Base-by-base conservation (phyloP, 2,888 invertebrate genomes). In the Drosophila siamana region DNA sequence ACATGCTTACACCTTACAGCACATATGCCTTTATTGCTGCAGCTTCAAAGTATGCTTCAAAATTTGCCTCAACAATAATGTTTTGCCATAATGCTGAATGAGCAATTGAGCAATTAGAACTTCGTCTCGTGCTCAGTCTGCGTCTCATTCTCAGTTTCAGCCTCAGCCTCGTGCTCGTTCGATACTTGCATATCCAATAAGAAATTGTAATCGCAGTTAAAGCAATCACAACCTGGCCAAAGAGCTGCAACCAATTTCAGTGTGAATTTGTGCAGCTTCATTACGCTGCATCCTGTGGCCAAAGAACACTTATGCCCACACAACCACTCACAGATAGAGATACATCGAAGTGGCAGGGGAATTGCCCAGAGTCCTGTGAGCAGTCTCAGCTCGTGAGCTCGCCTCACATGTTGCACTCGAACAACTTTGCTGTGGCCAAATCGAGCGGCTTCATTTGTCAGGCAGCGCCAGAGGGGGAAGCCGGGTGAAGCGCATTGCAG, bases 231-330 rank as follows among this genome's bases (percentile, higher is more conserved):
- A 60, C 22, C 43, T 22, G 22, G 36, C 24, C 64, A 63, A 62
- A 36, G n/a, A 50, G 50, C 57, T 59, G 16, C 36, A 56, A 30
- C 33, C 60, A 62, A 55, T 47, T 67, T 75, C 30, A 74, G 73
- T 74, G 59, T 69, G 67, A 71, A 84, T 74, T 88, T 88, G 85
- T 76, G 76, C 69, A 60, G 89, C 89, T 87, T 87, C 76, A 84
- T 84, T 88, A 84, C 72, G 61, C 38, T 54, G 60, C 74, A 71
- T 69, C 51, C 74, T 52, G 67, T 68, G 71, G 64, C 64, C 79
- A 68, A 41, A 50, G 55, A 72, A 59, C 46, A 59, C 55, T 60
- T 54, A 46, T 44, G 28, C 46, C n/a, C 46, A 9, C 28, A 40
- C 33, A 59, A 54, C 50, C 61, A 48, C 67, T 59, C 48, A 46